Evolutionary conservation across 53 echinoderm and acorn worm species (phyloP).

Genomic region (Crossaster papposus): DNA sequence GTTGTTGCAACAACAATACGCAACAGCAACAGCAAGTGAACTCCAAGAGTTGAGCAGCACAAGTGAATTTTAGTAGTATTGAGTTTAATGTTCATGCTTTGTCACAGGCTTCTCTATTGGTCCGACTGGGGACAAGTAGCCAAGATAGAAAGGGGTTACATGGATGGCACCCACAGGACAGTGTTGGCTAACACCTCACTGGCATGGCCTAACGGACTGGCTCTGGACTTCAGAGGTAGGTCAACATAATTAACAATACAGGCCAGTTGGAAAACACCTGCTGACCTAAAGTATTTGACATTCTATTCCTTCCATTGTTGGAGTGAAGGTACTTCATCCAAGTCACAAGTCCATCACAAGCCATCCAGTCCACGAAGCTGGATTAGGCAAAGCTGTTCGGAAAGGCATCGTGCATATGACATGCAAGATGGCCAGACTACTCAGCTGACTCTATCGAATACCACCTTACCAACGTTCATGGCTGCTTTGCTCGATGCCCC

Average conservation of each 20-base stretch:
- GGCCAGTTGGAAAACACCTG: neutral
- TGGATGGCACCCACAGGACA: constrained; percentile 77
- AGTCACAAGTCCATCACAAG: neutral
- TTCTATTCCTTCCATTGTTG: neutral
- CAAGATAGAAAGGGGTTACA: constrained; percentile 81
- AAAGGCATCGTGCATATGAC: too few species aligned
- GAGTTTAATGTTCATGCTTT: neutral
- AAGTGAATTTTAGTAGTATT: too few species aligned
- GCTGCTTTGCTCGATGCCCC: too few species aligned
- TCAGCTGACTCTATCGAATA: too few species aligned
- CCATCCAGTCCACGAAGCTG: neutral
- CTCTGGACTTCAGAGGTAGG: constrained; percentile 75
- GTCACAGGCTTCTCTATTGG: constrained; percentile 74
- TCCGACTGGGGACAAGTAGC: constrained; percentile 82
- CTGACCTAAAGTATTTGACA: too few species aligned
- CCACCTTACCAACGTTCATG: too few species aligned
- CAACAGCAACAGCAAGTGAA: too few species aligned
- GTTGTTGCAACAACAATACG: too few species aligned
- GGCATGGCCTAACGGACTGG: constrained; percentile 81
- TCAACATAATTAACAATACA: neutral
- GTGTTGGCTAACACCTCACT: constrained; percentile 65
- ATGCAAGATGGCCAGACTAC: too few species aligned
- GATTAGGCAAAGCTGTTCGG: neutral
- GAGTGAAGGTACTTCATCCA: too few species aligned
- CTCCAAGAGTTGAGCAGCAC: too few species aligned